Base-by-base conservation (phyloP, 2,888 invertebrate species). In the Nymphalis polychloros region DNA sequence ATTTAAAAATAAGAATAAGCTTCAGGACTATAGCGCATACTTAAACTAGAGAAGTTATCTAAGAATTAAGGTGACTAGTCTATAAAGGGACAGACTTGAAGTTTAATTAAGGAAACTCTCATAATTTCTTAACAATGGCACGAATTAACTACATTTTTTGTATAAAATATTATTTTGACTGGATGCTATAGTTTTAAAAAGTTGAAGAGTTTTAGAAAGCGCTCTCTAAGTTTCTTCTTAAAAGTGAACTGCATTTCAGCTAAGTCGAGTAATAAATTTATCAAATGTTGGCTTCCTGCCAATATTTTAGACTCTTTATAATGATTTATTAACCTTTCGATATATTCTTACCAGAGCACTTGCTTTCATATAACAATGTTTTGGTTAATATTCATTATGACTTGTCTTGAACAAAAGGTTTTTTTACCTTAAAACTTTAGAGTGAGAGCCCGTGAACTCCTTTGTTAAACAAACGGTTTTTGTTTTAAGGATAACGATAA, bases 271-370 rank as follows among this genome's bases (percentile, higher is more conserved):
- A 17, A 55, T 55, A 55, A 55, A 55, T 55, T 31, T 55, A 55
- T 55, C 53, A 55, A 55, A 27, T 17, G 27, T 31, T 55, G 53
- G 53, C 27, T 31, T 31, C 17, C 53, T 17, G 53, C 53, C 53
- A 55, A 55, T 55, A 55, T 55, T 55, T 55, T 55, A 31, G 17
- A 31, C 27, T 31, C 27, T 55, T 31, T 31, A 55, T 55, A 17
- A 55, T 55, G 27, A 55, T 55, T 55, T 31, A 55, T 55, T 55
- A 55, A 31, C 8, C 31, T 31, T 55, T 55, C 6, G 53, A 55
- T 55, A 55, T 55, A 55, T 55, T 50, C 20, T 55, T 55, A 53
- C 27, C 6, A n/a, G 10, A 8, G 17, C 17, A 27, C 8, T 52
- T 13, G 27, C 17, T 55, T 55, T 55, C 7, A 23, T 27, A 17